These are phyloP conservation scores for Mycetomoellerius zeteki DNA, from an alignment of 1,140 invertebrate genomes.

Conservation along the genomic window DNA sequence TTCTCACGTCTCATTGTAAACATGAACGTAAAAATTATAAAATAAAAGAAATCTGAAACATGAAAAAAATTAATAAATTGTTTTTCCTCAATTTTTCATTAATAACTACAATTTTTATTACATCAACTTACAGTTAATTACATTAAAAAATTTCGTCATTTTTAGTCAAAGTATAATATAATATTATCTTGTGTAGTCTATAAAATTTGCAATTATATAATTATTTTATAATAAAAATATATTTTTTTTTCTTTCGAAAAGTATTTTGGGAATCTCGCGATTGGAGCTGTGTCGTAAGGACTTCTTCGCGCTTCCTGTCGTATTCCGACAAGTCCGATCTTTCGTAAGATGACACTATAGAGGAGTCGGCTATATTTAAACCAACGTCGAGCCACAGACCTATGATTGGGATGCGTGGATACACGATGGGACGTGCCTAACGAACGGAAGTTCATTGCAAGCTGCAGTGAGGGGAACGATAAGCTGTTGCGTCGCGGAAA, in stretches of 20 bases:
- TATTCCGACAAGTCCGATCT: conserved; percentile 14
- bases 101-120: conserved; percentile 19
- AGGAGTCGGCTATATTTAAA: conserved; percentile 75
- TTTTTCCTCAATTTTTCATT: not conserved
- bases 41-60: not conserved
- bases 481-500: conserved; percentile 32
- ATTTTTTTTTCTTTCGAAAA: not conserved
- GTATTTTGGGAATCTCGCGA: not conserved
- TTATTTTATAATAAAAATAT: not conserved
- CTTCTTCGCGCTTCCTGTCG: conserved; percentile 28
- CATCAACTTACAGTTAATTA: not conserved
- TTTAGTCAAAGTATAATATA: not conserved
- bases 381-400: conserved; percentile 53
- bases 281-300: not conserved
- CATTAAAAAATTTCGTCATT: not conserved
- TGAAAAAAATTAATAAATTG: not conserved
- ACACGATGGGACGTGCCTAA: conserved; percentile 75
- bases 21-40: not conserved
- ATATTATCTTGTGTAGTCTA: too few species aligned
- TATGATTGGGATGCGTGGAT: conserved; percentile 76
- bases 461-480: conserved; percentile 45
- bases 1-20: not conserved
- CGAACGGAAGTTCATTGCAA: conserved; percentile 78
- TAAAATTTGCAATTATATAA: not conserved
- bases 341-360: conserved; percentile 24